These are phyloP conservation scores for Epirrhoe alternata DNA, from an alignment of 2,888 invertebrate species.

Conservation along the genomic window DNA sequence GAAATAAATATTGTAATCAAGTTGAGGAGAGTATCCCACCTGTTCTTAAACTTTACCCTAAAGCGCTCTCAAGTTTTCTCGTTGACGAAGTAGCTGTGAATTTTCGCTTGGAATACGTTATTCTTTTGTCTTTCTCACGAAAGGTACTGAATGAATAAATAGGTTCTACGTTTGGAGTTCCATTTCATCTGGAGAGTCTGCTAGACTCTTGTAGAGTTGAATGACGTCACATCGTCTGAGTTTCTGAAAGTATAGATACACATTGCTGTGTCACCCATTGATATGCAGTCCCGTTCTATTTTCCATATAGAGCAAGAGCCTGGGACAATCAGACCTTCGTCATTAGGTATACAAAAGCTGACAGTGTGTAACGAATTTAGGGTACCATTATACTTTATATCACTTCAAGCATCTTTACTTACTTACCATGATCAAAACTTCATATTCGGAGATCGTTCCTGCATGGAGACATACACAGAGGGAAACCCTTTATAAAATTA, in stretches of 20 bases:
- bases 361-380: no score
- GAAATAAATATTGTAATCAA: neutral
- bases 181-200: neutral
- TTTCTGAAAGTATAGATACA: neutral
- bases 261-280: no score
- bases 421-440: no score
- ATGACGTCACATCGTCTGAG: neutral
- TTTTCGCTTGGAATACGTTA: neutral
- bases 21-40: neutral
- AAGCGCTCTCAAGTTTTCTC: slow-evolving; percentile 3
- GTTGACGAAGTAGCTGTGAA: slow-evolving; percentile 6
- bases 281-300: no score
- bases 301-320: no score
- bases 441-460: no score
- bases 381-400: no score
- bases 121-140: neutral
- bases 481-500: no score
- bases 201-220: neutral
- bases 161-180: neutral
- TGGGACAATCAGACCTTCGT: no score
- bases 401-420: no score
- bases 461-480: no score
- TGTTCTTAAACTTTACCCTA: neutral
- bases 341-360: no score
- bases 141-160: neutral